Conservation (phyloP, 2,113 vertebrate species). For the Elachura formosa region DNA sequence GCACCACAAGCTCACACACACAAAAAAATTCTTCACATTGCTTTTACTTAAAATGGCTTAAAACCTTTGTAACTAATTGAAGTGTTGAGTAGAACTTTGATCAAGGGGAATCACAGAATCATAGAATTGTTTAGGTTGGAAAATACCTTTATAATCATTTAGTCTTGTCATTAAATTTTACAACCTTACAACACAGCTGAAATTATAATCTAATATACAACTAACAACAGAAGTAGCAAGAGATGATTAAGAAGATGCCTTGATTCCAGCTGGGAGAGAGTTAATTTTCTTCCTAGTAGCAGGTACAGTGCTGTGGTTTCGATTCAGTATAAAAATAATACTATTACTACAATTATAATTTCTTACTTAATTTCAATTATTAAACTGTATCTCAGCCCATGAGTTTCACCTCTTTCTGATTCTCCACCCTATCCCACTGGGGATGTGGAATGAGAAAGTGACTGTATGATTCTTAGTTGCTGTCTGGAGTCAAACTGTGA, state of each 20-base stretch:
- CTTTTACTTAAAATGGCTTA: neutral
- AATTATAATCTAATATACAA: neutral
- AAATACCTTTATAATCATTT: neutral
- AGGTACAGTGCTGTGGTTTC: neutral
- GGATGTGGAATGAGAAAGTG: neutral
- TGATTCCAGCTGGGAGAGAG: neutral
- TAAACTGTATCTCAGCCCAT: neutral
- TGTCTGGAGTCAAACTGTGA: neutral
- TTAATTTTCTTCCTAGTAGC: neutral
- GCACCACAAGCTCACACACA: neutral
- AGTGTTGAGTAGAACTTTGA: neutral
- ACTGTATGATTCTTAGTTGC: neutral
- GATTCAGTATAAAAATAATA: neutral
- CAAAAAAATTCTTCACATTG: rapidly evolving
- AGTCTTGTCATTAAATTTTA: neutral
- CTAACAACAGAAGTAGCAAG: neutral
- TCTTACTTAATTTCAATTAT: neutral
- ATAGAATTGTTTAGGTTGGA: neutral
- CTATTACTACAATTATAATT: rapidly evolving
- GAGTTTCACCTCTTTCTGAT: neutral
- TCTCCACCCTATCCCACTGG: neutral
- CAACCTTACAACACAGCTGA: neutral
- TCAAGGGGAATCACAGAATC: neutral
- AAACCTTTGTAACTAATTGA: neutral
- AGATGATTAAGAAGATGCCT: neutral